Percentiles rank a stretch among this genome's conserved stretches.
These are phyloP conservation scores for Luperina testacea DNA, from an alignment of 2,888 invertebrate genomes.

Conservation along the genomic window DNA sequence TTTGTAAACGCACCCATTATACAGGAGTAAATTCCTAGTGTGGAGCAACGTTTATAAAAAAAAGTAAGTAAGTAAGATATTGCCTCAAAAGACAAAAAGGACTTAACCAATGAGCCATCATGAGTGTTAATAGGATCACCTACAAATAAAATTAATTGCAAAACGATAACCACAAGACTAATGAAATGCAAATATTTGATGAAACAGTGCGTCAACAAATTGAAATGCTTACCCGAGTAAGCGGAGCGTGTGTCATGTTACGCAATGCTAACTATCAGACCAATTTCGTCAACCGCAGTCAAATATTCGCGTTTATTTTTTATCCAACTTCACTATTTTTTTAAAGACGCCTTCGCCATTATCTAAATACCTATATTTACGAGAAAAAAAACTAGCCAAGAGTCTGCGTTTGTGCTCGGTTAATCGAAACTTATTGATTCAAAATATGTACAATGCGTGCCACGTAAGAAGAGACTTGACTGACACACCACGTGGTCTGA, in stretches of 20 bases:
- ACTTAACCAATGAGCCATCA: neutral
- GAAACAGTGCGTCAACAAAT: conserved; percentile 16
- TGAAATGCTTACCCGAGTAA: conserved; percentile 26
- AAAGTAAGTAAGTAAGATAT: too few relatives aligned
- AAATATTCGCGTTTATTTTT: conserved; percentile 10
- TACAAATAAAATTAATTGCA: conserved; percentile 12
- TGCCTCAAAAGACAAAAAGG: too few relatives aligned
- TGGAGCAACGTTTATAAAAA: too few relatives aligned
- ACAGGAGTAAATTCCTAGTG: too few relatives aligned
- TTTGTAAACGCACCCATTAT: too few relatives aligned
- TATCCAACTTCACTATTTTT: conserved; percentile 20
- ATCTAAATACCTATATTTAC: neutral
- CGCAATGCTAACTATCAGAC: conserved; percentile 9
- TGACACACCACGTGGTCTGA: too few relatives aligned
- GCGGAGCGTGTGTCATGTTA: conserved; percentile 17
- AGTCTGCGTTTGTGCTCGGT: neutral
- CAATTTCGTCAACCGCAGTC: conserved; percentile 16
- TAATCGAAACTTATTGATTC: too few relatives aligned
- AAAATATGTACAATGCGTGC: too few relatives aligned
- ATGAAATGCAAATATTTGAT: conserved; percentile 31
- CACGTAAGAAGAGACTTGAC: too few relatives aligned
- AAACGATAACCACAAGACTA: neutral
- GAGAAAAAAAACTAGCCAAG: neutral
- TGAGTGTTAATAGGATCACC: neutral
- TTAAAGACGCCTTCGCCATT: neutral